phyloP scores from a whole-genome alignment of 2,888 invertebrate species.

The Phrixothrix hirtus region DNA sequence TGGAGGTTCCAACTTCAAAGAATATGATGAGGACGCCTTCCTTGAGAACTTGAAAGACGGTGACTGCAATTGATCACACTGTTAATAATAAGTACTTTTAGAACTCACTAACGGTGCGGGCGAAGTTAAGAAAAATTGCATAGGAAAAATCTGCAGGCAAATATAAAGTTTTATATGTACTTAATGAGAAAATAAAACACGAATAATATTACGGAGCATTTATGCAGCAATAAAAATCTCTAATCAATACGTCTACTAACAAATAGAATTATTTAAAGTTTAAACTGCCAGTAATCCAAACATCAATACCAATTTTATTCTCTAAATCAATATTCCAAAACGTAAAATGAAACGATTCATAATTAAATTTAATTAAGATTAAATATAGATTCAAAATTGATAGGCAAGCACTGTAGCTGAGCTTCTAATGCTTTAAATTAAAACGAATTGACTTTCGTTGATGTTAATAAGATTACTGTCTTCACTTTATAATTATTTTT shows the following conservation, averaged over 20 bases:
- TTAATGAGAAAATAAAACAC: no score
- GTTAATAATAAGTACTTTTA: constrained; percentile 53
- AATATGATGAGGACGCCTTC: constrained; percentile 96
- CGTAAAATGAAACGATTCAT: neutral
- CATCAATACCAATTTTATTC: no score
- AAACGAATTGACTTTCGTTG: constrained; percentile 2
- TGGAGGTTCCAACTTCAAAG: constrained; percentile 89
- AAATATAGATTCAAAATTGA: neutral
- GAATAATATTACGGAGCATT: no score
- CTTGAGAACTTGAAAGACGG: constrained; percentile 97
- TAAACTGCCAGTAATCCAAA: no score
- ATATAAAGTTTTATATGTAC: no score
- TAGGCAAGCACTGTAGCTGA: neutral
- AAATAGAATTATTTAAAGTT: no score
- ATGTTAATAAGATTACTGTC: constrained; percentile 1
- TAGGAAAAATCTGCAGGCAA: no score
- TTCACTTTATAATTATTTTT: neutral
- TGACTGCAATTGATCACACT: constrained; percentile 81
- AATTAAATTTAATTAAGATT: neutral
- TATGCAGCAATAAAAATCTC: no score
- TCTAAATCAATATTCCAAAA: neutral
- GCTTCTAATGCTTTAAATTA: constrained; percentile 1
- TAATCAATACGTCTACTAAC: no score
- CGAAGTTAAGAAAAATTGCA: constrained; percentile 6
- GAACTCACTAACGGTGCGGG: constrained; percentile 30